phyloP scores from a whole-genome alignment of 1,140 invertebrate species.

The Ceratitis capitata region DNA sequence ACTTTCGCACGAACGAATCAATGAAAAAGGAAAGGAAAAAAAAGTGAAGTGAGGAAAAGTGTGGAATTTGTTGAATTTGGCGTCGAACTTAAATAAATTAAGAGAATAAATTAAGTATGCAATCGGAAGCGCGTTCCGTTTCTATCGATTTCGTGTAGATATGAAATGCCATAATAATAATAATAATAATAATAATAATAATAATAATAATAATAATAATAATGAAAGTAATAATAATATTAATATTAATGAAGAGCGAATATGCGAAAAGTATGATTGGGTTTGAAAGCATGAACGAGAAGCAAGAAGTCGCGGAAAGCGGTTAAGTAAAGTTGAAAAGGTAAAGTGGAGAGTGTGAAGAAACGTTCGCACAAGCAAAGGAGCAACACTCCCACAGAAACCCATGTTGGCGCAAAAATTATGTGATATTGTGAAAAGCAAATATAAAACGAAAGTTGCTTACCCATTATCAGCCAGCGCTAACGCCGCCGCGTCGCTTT shows the following conservation, averaged over 20 bases:
- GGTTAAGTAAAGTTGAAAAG: not conserved
- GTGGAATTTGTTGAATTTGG: not conserved
- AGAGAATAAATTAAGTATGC: slow-evolving; percentile 24
- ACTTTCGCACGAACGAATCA: slow-evolving; percentile 8
- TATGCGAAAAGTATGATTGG: not conserved
- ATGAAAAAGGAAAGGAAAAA: not conserved
- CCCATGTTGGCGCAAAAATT: not conserved
- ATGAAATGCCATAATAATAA: not conserved
- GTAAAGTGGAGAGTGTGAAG: not conserved
- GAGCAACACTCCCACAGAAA: too few species aligned
- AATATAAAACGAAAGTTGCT: not conserved
- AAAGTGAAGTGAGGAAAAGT: too few species aligned
- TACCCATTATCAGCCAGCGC: too few species aligned
- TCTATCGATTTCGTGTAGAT: not conserved
- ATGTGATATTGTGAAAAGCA: not conserved
- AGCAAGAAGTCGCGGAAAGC: not conserved
- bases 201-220: not conserved
- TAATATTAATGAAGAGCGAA: slow-evolving; percentile 19
- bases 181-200: not conserved
- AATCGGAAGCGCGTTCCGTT: not conserved
- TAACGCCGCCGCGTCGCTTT: not conserved
- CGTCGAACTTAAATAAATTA: slow-evolving; percentile 22
- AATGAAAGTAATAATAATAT: not conserved
- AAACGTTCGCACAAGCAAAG: not conserved
- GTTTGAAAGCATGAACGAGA: too few species aligned